Conservation (phyloP, 2,113 vertebrate species). For the Nerophis lumbriciformis region DNA sequence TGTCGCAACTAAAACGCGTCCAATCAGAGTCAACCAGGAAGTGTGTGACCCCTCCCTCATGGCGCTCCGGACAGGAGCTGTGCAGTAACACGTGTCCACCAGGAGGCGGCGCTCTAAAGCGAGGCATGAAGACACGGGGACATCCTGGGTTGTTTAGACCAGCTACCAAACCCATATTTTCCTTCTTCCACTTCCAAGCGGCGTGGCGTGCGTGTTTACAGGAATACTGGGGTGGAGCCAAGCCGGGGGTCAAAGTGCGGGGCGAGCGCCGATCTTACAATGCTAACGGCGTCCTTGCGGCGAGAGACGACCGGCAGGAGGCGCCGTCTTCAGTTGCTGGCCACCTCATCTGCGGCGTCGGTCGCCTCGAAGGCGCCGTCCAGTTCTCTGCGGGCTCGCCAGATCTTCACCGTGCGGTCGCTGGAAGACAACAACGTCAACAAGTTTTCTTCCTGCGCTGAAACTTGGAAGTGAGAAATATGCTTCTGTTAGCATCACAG, state of each 20-base stretch:
- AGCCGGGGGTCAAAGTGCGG: constrained; percentile 54
- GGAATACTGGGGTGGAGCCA: constrained; percentile 6
- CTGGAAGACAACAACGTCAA: constrained; percentile 59
- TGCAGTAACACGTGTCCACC: not conserved
- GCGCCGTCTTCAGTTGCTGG: constrained; percentile 70
- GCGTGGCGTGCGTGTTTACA: not conserved
- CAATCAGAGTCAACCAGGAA: no score
- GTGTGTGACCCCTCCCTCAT: no score
- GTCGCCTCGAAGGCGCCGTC: constrained; percentile 75
- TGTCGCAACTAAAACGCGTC: no score
- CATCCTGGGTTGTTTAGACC: constrained; percentile 47
- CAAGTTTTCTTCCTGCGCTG: no score
- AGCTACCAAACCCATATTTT: constrained; percentile 47
- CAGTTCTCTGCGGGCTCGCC: constrained; percentile 80
- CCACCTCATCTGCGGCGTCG: constrained; percentile 80
- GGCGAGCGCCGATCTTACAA: constrained; percentile 12
- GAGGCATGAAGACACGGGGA: constrained; percentile 9
- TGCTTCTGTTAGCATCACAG: no score
- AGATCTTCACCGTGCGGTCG: constrained; percentile 95
- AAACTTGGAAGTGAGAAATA: no score
- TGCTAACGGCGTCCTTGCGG: constrained; percentile 20
- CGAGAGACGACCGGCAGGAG: constrained; percentile 5
- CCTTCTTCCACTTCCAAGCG: not conserved
- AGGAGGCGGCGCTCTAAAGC: not conserved
- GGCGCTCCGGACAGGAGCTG: no score